Conservation (phyloP, 2,797 vertebrate genomes). For the Hirundo rustica region DNA sequence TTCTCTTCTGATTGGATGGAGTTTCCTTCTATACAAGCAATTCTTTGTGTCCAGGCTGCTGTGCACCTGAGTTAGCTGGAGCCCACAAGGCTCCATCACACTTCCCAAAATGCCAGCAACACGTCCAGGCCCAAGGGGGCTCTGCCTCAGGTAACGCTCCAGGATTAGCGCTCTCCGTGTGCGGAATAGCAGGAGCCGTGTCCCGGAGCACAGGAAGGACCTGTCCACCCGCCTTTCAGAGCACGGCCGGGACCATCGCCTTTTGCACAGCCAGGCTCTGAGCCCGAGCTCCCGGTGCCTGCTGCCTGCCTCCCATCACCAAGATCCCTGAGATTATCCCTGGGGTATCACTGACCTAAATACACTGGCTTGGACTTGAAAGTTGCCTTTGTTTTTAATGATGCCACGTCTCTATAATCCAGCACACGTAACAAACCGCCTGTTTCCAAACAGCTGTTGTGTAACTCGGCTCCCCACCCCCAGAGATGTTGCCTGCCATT, state of each 20-base stretch:
- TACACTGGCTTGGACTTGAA: slow-evolving; percentile 9
- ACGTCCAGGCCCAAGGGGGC: background rate
- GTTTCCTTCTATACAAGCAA: background rate
- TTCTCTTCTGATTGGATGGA: background rate
- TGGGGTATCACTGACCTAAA: slow-evolving; percentile 21
- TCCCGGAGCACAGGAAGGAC: background rate
- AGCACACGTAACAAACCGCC: background rate
- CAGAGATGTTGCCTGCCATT: slow-evolving; percentile 1
- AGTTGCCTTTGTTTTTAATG: slow-evolving; percentile 48
- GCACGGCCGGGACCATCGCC: accelerated
- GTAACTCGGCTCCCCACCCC: slow-evolving; percentile 15
- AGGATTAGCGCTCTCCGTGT: background rate
- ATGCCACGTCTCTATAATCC: slow-evolving; percentile 22
- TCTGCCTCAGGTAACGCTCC: background rate
- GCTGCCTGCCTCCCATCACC: background rate
- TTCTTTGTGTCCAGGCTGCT: background rate
- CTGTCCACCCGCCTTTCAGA: accelerated
- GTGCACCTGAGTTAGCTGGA: background rate
- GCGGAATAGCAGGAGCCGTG: background rate
- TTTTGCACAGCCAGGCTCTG: background rate
- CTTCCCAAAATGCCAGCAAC: background rate
- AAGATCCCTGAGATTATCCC: background rate
- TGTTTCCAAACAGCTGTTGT: slow-evolving; percentile 58
- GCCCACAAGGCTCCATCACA: accelerated
- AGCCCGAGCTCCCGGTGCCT: background rate